Percentiles rank a stretch among this genome's conserved stretches.
phyloP scores from a whole-genome alignment of 2,797 vertebrate genomes.

The Spondyliosoma cantharus region DNA sequence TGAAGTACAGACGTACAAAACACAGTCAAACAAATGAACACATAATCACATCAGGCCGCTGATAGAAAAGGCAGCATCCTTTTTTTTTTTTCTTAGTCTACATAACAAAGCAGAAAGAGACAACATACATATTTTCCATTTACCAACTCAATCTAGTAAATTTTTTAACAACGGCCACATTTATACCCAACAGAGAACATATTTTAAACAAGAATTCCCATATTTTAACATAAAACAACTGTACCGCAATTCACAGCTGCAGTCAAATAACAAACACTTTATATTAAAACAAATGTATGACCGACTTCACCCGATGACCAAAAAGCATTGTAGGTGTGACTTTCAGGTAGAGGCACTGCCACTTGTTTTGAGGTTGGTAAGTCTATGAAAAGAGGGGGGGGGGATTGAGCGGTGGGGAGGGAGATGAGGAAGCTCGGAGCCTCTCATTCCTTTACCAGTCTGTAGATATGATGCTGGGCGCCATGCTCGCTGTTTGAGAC shows the following conservation, averaged over 20 bases:
- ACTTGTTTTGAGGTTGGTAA: constrained; percentile 93
- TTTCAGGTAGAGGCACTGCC: constrained; percentile 93
- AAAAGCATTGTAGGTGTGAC: constrained; percentile 88
- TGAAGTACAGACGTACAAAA: constrained; percentile 73
- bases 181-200: constrained; percentile 85
- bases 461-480: constrained; percentile 99
- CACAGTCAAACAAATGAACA: constrained; percentile 73
- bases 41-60: constrained; percentile 69
- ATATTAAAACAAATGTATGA: constrained; percentile 85
- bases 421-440: neutral
- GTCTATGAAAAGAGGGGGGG: constrained; percentile 83
- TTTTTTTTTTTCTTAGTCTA: constrained; percentile 70
- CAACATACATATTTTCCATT: constrained; percentile 70
- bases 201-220: constrained; percentile 80
- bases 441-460: constrained; percentile 98
- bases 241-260: constrained; percentile 98
- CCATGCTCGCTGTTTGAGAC: constrained; percentile 99
- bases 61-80: constrained; percentile 64
- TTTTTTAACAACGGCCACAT: constrained; percentile 68
- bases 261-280: constrained; percentile 89
- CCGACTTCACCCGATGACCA: constrained; percentile 89
- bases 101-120: constrained; percentile 74
- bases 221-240: constrained; percentile 94
- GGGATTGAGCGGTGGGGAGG: neutral
- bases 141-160: constrained; percentile 74